Base-by-base conservation (phyloP, 1,140 invertebrate species). In the Heliconius himera region DNA sequence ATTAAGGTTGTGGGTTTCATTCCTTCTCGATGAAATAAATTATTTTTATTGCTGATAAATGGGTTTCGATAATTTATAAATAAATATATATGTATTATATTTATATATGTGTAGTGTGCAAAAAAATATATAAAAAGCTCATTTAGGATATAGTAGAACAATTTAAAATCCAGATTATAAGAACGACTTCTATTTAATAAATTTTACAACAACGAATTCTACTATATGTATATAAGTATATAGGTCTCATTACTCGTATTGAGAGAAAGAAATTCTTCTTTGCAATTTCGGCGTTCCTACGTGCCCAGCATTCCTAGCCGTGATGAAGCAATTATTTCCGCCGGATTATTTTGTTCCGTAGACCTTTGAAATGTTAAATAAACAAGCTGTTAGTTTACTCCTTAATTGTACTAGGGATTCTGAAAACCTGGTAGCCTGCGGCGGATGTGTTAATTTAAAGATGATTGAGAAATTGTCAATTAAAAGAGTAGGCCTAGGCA, bases 251-350 rank as follows among this genome's bases (percentile, higher is more conserved):
- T 66, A 29, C 60, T 66, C 26, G 60, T 66, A 66, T 78, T 78
- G 46, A 77, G 46, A 77, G 70, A 77, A 78, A 76, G 74, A 76
- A 78, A 78, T 78, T 78, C 76, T 60, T 78, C 76, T 51, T 38
- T 71, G 66, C 76, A 77, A 77, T 77, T 77, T 71, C 66, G 29
- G 70, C 76, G 76, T 78, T 73, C 76, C 51, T 78, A 78, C 76
- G 76, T 78, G 76, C 70, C 70, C 20, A 18, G 76, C 41, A 78
- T 78, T 60, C 70, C 51, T 73, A 78, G 54, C 16, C 33, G 70
- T 33, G 76, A 56, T 78, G 49, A 71, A 78, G 76, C 76, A 36
- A 78, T 78, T 78, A 77, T 29, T 73, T 29, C 6, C 46, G 13
- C 49, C 70, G 33, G 49, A 77, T 77, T 73, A 78, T 78, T 73